Evolutionary conservation across 2,888 invertebrate species (phyloP).

Genomic region (Alentia gelatinosa): DNA sequence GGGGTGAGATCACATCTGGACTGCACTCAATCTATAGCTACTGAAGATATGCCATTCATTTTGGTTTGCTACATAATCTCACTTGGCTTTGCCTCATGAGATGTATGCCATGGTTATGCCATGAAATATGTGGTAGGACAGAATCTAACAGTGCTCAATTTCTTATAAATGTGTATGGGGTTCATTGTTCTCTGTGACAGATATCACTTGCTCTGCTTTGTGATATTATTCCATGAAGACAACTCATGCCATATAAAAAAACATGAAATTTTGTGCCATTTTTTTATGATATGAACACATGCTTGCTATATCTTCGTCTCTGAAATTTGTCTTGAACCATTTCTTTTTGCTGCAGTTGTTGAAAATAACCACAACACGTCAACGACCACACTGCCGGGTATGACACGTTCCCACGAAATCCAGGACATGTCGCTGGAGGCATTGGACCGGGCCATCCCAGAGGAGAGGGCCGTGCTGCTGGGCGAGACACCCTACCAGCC

Average conservation of each 20-base stretch:
- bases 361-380: conserved; percentile 33
- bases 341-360: neutral
- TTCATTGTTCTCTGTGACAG: neutral
- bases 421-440: conserved; percentile 35
- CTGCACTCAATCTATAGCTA: too few relatives aligned
- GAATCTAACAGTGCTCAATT: too few relatives aligned
- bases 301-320: neutral
- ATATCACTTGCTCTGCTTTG: neutral
- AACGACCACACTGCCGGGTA: neutral
- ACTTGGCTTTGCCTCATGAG: too few relatives aligned
- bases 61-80: too few relatives aligned
- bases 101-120: too few relatives aligned
- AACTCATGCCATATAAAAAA: neutral
- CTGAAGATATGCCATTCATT: too few relatives aligned
- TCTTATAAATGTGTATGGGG: neutral
- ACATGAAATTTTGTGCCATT: neutral
- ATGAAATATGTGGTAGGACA: too few relatives aligned
- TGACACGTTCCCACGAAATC: conserved; percentile 31
- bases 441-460: conserved; percentile 20
- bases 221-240: neutral
- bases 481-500: conserved; percentile 34
- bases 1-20: too few relatives aligned
- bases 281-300: neutral
- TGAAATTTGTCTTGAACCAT: neutral
- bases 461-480: conserved; percentile 36